Evolutionary conservation across 2,888 invertebrate genomes (phyloP).

Genomic region (Iphiclides podalirius): DNA sequence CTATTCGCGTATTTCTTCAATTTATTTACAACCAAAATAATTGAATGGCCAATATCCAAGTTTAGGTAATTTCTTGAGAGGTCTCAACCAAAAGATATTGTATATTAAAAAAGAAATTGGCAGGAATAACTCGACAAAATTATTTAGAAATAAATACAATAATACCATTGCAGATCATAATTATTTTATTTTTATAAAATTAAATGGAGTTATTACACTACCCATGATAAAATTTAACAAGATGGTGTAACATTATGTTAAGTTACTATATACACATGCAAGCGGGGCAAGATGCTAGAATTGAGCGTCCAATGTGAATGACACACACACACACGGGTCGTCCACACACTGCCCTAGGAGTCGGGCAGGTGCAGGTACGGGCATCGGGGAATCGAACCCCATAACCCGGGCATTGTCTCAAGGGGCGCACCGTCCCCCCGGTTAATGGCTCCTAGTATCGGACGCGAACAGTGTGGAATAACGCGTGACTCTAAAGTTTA

Average conservation of each 20-base stretch:
- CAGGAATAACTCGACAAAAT: slow-evolving; percentile 22
- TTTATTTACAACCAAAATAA: slow-evolving; percentile 32
- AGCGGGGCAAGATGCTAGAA: slow-evolving; percentile 72
- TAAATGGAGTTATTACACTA: slow-evolving; percentile 53
- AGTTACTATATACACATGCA: slow-evolving; percentile 68
- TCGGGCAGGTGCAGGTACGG: too few species aligned
- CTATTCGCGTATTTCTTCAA: slow-evolving; percentile 31
- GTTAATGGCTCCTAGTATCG: too few species aligned
- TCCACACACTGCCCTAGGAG: too few species aligned
- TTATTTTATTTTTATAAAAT: slow-evolving; percentile 14
- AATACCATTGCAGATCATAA: slow-evolving; percentile 5
- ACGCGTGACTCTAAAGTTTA: too few species aligned
- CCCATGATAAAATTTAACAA: slow-evolving; percentile 69
- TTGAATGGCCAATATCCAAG: slow-evolving; percentile 42
- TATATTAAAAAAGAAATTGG: background rate
- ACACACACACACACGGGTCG: too few species aligned
- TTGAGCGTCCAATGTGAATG: slow-evolving; percentile 68
- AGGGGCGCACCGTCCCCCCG: too few species aligned
- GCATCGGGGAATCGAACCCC: too few species aligned
- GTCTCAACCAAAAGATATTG: background rate
- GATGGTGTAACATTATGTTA: slow-evolving; percentile 60
- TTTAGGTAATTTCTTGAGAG: slow-evolving; percentile 47
- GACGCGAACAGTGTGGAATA: too few species aligned
- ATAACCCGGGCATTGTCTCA: too few species aligned
- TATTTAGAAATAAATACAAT: slow-evolving; percentile 14